Base-by-base conservation (phyloP, 1,140 invertebrate species). In the Aphidius ervi region DNA sequence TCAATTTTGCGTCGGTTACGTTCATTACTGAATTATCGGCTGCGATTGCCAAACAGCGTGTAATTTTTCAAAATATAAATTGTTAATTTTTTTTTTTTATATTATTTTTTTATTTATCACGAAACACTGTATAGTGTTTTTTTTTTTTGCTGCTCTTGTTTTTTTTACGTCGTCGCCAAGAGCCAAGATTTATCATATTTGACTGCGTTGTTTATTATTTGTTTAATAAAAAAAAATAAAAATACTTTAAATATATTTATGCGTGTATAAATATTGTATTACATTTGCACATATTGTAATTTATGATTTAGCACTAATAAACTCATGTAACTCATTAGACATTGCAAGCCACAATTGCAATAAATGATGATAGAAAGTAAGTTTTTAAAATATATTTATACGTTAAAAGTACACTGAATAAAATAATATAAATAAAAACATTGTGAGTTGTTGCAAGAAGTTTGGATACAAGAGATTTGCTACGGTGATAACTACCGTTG, bases 1-100 rank as follows among this genome's bases (percentile, higher is more conserved):
- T 58, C 72, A 68, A 49, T 43, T 71, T 70, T 68, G 73, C 74
- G 71, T 77, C 70, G 72, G 69, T 78, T 77, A 76, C 74, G 74
- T 78, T 78, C 76, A 78, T 78, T 78, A 78, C 75, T 77, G 76
- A 78, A 78, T 78, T 77, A 78, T 77, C 76, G 76, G 74, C 75
- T 73, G 66, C 63, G 68, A 71, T 75, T 67, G 67, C 73, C 74
- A 78, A 78, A 78, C 75, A 78, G 76, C 77, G 69, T 71, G 64
- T 67, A 67, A 42, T 46, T 46, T 56, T 56, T 41, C 1, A 55
- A 5, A 1, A 9, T 8, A 48, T 8, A 48, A 7, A 43, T 59
- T 45, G 6, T 43, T 57, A 23, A 37, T 47, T 47, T 57, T 6
- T 48, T 48, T 39, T 5, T 37, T 39, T 43, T 48, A 47, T 40